Percentiles rank a stretch among this genome's conserved stretches.
Evolutionary conservation across 2,888 invertebrate genomes (phyloP).

Genomic region (Drosophila emarginata): DNA sequence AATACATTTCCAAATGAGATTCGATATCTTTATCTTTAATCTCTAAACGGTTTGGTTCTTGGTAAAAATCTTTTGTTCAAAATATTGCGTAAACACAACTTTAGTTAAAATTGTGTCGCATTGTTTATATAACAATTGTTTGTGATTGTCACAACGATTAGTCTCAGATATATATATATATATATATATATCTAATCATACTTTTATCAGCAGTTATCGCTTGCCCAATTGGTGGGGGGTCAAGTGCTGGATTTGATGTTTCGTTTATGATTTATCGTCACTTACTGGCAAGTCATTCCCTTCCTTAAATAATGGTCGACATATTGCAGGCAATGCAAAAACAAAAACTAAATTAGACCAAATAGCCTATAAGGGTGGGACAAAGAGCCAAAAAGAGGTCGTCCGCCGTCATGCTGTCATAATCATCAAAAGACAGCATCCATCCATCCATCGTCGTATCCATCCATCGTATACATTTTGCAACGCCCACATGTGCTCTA

Average conservation of each 20-base stretch:
- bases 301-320: conserved; percentile 62
- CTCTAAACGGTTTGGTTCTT: too few species aligned
- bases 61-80: too few species aligned
- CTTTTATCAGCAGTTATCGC: conserved; percentile 5
- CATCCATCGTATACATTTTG: conserved; percentile 63
- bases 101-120: too few species aligned
- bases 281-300: conserved; percentile 66
- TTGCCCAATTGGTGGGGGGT: conserved; percentile 59
- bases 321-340: conserved; percentile 78
- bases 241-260: conserved; percentile 83
- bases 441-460: conserved; percentile 57
- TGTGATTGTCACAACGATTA: too few species aligned
- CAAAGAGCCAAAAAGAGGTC: conserved; percentile 13
- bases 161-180: too few species aligned
- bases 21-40: too few species aligned
- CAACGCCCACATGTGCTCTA: conserved; percentile 68
- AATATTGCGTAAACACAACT: too few species aligned
- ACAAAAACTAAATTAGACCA: conserved; percentile 68
- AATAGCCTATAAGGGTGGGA: conserved; percentile 31
- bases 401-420: conserved; percentile 75
- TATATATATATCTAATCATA: conserved; percentile 2
- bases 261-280: conserved; percentile 82
- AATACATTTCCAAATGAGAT: too few species aligned
- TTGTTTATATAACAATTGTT: too few species aligned
- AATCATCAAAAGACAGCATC: conserved; percentile 72